Base-by-base conservation (phyloP, 2,113 vertebrate genomes). In the Ciconia stormi region DNA sequence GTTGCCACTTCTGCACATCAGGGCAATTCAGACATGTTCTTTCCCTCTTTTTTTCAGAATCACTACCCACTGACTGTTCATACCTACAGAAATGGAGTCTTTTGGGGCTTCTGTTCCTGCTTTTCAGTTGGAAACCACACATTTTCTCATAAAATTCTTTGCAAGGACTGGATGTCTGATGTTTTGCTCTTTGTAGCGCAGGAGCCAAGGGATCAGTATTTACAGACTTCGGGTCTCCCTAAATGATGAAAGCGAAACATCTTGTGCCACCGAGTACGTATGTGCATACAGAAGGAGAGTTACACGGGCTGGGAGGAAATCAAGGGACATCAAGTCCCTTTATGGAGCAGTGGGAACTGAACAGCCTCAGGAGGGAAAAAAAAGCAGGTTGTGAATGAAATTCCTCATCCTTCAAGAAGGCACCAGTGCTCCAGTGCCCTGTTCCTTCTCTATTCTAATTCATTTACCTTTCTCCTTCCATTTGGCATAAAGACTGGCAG, bases 201-300 rank as follows among this genome's bases (percentile, higher is more conserved):
- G 59, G 26, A 49, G 66, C 46, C 4, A 10, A 53, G 58, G 36
- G 34, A 69, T 22, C 27, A 5, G 58, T 32, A 17, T 82, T 82
- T 69, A 13, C 62, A 83, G 82, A 38, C 22, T 26, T 50, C 0
- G 3, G 11, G 55, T 36, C 2, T 34, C 67, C 65, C 58, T 40
- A 29, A 21, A 44, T 3, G 17, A 6, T 32, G 49, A 10, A 32
- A 61, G 52, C 4, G 2, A 58, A 79, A 27, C 32, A 11, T 0
- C 1, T 50, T 62, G 74, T 67, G 66, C 34, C 67, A 8, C 26
- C 0, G 0, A 36, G 40, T 20, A 4, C 2, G 20, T 16, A 16
- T 32, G 55, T 4, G 1, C 21, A 7, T 30, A 11, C 34, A 13
- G 10, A 4, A 5, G 30, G 50, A 36, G 26, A 66, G 23, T 11